Evolutionary conservation across 2,113 vertebrate genomes (phyloP).

Genomic region (Ceyx margarethae): DNA sequence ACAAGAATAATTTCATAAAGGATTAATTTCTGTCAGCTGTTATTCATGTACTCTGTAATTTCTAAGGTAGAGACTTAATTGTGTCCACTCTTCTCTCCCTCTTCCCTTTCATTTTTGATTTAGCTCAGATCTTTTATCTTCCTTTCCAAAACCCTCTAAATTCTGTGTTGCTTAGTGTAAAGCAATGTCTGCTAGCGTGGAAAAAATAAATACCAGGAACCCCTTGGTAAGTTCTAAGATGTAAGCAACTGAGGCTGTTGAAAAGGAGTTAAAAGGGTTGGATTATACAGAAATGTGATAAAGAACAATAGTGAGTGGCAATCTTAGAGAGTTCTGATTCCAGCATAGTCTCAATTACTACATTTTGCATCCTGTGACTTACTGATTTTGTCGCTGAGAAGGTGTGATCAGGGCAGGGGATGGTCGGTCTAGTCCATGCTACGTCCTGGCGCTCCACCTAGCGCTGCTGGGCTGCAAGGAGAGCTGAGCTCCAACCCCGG

Average conservation of each 20-base stretch:
- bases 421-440: accelerated
- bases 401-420: neutral
- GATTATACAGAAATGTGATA: neutral
- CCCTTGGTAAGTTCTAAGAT: neutral
- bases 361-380: neutral
- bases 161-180: neutral
- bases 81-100: neutral
- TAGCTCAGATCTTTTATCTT: neutral
- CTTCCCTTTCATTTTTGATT: neutral
- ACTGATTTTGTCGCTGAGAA: neutral
- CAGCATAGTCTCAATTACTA: neutral
- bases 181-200: neutral
- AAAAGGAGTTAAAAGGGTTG: neutral
- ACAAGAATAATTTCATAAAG: neutral
- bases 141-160: neutral
- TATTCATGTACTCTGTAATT: neutral
- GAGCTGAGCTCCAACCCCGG: neutral
- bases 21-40: neutral
- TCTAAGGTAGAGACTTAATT: neutral
- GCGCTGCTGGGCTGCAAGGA: neutral
- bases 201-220: neutral
- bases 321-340: neutral
- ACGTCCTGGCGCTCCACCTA: neutral
- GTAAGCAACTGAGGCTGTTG: neutral
- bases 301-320: neutral